Percentiles rank a stretch among this genome's conserved stretches.
These are phyloP conservation scores for Sylvilagus floridanus DNA, from an alignment of 2,797 vertebrate genomes.

Conservation along the genomic window DNA sequence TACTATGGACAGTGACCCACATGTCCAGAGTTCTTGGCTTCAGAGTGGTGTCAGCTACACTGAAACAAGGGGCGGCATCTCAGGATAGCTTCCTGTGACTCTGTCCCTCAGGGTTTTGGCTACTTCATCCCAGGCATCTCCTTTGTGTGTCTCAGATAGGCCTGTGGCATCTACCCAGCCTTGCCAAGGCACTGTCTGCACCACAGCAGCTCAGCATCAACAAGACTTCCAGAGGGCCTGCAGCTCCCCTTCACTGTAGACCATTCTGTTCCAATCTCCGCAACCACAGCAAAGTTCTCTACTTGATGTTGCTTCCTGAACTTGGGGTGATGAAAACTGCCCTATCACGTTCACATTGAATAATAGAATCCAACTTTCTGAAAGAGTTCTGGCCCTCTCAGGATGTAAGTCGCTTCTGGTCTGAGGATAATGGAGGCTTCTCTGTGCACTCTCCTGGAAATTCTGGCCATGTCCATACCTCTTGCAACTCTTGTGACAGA, in stretches of 20 bases:
- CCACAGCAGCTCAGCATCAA: not conserved
- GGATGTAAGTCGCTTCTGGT: not conserved
- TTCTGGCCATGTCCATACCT: rapidly evolving
- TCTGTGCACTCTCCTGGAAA: not conserved
- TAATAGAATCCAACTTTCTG: not conserved
- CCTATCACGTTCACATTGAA: not conserved
- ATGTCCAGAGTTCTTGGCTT: not conserved
- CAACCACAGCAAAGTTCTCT: not conserved
- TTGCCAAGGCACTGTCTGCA: rapidly evolving
- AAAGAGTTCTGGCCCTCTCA: not conserved
- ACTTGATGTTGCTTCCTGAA: not conserved
- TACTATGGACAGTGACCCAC: too few relatives aligned
- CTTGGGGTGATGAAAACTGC: not conserved
- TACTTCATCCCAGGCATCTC: not conserved
- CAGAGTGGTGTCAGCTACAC: not conserved
- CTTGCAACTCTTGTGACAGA: not conserved
- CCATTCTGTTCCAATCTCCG: not conserved
- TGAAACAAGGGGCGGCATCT: not conserved
- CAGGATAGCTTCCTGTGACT: not conserved
- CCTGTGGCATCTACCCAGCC: not conserved
- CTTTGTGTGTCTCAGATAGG: not conserved
- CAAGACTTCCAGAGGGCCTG: not conserved
- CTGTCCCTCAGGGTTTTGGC: not conserved
- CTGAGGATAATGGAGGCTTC: not conserved
- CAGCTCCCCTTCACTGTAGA: not conserved